Percentiles rank a stretch among this genome's conserved stretches.
phyloP scores from a whole-genome alignment of 1,140 invertebrate genomes.

The Diorhabda carinulata region DNA sequence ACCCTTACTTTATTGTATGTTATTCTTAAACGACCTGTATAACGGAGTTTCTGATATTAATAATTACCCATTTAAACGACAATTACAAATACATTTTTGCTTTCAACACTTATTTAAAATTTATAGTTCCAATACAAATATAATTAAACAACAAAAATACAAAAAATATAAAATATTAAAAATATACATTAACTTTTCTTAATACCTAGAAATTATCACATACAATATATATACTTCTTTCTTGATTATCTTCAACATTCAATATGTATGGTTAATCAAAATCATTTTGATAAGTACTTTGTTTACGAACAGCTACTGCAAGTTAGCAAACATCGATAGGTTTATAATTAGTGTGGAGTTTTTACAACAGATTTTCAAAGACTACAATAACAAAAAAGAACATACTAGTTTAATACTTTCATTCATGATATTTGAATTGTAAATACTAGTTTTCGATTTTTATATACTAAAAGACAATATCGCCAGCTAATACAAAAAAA shows the following conservation, averaged over 20 bases:
- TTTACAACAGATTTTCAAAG: too few relatives aligned
- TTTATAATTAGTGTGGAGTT: too few relatives aligned
- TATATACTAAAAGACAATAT: too few relatives aligned
- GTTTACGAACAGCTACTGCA: neutral
- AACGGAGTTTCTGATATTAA: neutral
- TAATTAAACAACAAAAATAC: constrained; percentile 15
- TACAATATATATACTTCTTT: constrained; percentile 25
- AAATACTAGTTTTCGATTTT: too few relatives aligned
- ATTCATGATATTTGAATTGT: too few relatives aligned
- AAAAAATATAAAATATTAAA: constrained; percentile 29
- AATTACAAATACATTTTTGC: constrained; percentile 1
- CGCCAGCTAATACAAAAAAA: too few relatives aligned
- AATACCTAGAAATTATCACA: constrained; percentile 28
- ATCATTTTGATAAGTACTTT: constrained; percentile 9
- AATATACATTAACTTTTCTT: constrained; percentile 22
- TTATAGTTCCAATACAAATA: constrained; percentile 15
- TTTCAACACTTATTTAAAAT: constrained; percentile 10
- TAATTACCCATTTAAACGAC: neutral
- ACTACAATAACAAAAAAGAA: too few relatives aligned
- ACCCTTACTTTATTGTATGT: too few relatives aligned
- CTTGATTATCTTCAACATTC: constrained; percentile 14
- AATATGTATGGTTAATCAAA: constrained; percentile 7
- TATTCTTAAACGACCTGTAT: neutral
- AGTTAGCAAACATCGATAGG: constrained; percentile 1
- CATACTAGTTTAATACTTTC: too few relatives aligned